Evolutionary conservation across 92 coral and sea anemone species (phyloP).

Genomic region (Paragorgia papillata): DNA sequence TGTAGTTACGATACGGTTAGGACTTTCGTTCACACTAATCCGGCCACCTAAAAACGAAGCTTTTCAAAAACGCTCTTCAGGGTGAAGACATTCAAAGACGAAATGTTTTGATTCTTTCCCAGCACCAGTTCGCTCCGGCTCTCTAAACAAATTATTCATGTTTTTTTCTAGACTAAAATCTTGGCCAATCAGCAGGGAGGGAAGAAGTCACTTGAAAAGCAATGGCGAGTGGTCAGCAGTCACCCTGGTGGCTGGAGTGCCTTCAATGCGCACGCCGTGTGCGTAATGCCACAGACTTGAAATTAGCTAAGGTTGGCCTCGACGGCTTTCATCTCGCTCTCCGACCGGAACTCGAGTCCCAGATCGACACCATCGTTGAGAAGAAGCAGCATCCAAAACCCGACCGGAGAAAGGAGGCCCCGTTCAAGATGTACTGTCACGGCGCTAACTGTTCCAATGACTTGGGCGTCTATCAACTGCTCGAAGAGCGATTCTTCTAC

Average conservation of each 20-base stretch:
- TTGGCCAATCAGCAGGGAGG: too few relatives aligned
- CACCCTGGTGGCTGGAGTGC: constrained; percentile 34
- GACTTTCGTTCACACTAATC: too few relatives aligned
- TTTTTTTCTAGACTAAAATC: too few relatives aligned
- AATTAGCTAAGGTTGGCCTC: constrained; percentile 28
- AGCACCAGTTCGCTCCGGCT: too few relatives aligned
- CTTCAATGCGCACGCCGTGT: background rate
- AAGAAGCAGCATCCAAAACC: constrained; percentile 44
- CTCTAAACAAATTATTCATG: too few relatives aligned
- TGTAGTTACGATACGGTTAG: too few relatives aligned
- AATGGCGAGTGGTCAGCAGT: constrained; percentile 5
- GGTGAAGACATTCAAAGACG: too few relatives aligned
- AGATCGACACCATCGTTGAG: constrained; percentile 13
- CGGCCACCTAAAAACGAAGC: too few relatives aligned
- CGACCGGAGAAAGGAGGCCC: constrained; percentile 42
- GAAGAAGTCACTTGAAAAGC: too few relatives aligned
- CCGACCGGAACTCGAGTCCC: constrained; percentile 35
- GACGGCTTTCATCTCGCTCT: constrained; percentile 43
- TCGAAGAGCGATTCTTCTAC: constrained; percentile 33
- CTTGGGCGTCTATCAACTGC: constrained; percentile 31
- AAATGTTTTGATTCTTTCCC: too few relatives aligned
- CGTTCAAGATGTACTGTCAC: constrained; percentile 43
- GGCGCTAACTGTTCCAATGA: constrained; percentile 22
- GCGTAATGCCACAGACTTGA: constrained; percentile 17
- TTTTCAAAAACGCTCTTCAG: too few relatives aligned